Base-by-base conservation (phyloP, 2,113 vertebrate species). In the Pleuronectes platessa region DNA sequence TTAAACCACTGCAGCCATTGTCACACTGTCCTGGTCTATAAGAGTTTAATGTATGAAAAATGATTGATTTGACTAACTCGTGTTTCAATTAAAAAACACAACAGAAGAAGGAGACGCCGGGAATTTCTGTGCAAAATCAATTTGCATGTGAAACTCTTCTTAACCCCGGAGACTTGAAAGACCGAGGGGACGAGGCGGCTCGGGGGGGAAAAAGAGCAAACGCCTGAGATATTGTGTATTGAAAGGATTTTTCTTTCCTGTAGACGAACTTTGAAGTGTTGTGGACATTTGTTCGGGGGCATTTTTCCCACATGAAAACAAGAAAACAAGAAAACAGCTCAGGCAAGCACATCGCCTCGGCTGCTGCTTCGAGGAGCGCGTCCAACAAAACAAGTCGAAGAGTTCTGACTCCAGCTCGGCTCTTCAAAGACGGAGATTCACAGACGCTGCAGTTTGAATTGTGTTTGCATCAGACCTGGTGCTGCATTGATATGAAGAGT, bases 271-370 rank as follows among this genome's bases (percentile, higher is more conserved):
- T 49, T 49, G 45, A 49, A 49, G 45, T 18, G 45, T 18, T 49
- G 14, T 18, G 45, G 45, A 49, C 45, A 18, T 55, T 71, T 63
- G 53, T 42, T 13, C 11, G 40, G 11, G 40, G 12, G 40, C 40
- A 13, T 3, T 42, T 42, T 42, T 31, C 6, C 2, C 51, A 65
- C 54, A 78, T 61, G 37, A 71, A 67, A 83, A 74, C 49, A 13
- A 2, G 15, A 5, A 27, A 24, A 24, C 24, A 27, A 27, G 3
- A 14, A 21, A 42, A 37, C 15, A 14, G 24, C 23, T 5, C 0
- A 14, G 17, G 45, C 45, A 5, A 6, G 45, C 45, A 6, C 14
- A 35, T 20, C 26, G 20, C 54, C 20, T 31, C 31, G 5, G 31
- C 31, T 17, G 1, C 10, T 35, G 31, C 24, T 24, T 24, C 65